These are phyloP conservation scores for Branchipolynoe longqiensis DNA, from an alignment of 2,888 invertebrate genomes.

Conservation along the genomic window DNA sequence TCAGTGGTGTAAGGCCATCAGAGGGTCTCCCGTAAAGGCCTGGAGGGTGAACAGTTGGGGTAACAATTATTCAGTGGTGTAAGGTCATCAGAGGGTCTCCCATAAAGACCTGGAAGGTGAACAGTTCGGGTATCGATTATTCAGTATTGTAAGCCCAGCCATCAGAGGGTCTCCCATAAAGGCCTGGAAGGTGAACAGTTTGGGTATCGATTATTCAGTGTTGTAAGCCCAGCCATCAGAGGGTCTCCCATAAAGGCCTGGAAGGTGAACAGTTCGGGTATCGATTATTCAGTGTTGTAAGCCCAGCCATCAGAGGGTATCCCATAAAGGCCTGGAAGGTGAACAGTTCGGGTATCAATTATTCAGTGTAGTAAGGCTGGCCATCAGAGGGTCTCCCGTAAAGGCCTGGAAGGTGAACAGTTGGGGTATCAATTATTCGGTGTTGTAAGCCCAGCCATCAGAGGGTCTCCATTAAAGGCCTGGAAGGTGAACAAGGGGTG, in stretches of 20 bases:
- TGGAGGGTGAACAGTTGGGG: slow-evolving; percentile 39
- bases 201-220: too few relatives aligned
- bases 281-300: too few relatives aligned
- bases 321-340: slow-evolving; percentile 83
- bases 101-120: slow-evolving; percentile 83
- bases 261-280: background rate
- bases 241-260: slow-evolving; percentile 85
- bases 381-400: slow-evolving; percentile 83
- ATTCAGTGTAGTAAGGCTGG: slow-evolving; percentile 67
- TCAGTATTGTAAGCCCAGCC: too few relatives aligned
- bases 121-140: too few relatives aligned
- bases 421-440: too few relatives aligned
- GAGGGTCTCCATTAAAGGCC: slow-evolving; percentile 85
- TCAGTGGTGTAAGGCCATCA: too few relatives aligned
- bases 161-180: slow-evolving; percentile 84
- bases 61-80: too few relatives aligned
- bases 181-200: slow-evolving; percentile 78
- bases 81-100: slow-evolving; percentile 83
- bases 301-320: slow-evolving; percentile 83
- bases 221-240: too few relatives aligned
- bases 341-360: too few relatives aligned
- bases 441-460: too few relatives aligned
- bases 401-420: slow-evolving; percentile 81
- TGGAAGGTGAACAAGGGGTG: slow-evolving; percentile 42
- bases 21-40: slow-evolving; percentile 85